Conservation (phyloP, 2,888 invertebrate genomes). For the Sesamia inferens region DNA sequence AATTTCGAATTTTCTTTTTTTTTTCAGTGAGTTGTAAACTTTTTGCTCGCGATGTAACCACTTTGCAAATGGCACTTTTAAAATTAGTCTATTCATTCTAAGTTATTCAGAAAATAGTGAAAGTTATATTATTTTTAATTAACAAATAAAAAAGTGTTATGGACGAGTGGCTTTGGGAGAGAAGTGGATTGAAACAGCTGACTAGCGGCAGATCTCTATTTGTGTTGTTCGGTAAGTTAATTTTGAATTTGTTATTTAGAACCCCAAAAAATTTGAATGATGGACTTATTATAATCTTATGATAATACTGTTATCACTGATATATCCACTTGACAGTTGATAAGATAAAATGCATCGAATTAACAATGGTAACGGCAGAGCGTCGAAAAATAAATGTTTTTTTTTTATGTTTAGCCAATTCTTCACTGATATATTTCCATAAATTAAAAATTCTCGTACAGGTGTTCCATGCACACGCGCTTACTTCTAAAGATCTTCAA, state of each 20-base stretch:
- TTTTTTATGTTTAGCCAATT: background rate
- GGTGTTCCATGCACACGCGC: background rate
- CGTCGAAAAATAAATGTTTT: background rate
- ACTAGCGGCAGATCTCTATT: conserved; percentile 44
- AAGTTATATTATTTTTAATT: conserved; percentile 28
- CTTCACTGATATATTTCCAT: background rate
- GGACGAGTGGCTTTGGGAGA: conserved; percentile 53
- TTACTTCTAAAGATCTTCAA: background rate
- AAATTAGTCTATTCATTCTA: conserved; percentile 19
- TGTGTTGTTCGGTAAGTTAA: conserved; percentile 65
- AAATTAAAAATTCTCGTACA: background rate
- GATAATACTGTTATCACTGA: background rate
- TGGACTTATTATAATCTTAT: conserved; percentile 43
- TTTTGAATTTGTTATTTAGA: conserved; percentile 35
- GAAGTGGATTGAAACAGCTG: conserved; percentile 57
- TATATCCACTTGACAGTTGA: background rate
- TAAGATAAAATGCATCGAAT: conserved; percentile 57
- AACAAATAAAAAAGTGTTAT: conserved; percentile 50
- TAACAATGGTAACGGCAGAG: conserved; percentile 7
- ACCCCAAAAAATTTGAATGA: conserved; percentile 8
- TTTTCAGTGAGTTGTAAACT: conserved; percentile 30
- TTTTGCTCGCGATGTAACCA: conserved; percentile 38
- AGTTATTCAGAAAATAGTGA: conserved; percentile 33
- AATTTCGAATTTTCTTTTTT: conserved; percentile 16
- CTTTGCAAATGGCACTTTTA: conserved; percentile 17